Conservation (phyloP, 2,113 vertebrate species). For the Paramisgurnus dabryanus region DNA sequence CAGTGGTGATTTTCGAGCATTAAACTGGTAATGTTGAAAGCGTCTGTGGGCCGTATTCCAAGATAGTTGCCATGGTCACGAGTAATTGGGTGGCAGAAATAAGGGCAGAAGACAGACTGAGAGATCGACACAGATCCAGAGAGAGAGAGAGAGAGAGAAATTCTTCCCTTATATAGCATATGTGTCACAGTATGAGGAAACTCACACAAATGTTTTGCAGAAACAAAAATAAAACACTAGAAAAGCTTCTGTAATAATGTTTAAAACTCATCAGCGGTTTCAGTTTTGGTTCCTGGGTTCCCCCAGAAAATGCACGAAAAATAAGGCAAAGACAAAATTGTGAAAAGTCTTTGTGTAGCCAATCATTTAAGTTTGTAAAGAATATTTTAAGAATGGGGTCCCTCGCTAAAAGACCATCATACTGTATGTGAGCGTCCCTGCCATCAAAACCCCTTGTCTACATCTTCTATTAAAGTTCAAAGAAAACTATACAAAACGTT, state of each 20-base stretch:
- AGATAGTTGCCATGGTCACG: constrained; percentile 80
- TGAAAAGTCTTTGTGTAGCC: no score
- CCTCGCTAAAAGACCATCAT: no score
- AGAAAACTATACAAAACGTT: no score
- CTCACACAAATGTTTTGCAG: no score
- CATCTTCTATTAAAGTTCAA: no score
- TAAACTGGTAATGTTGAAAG: constrained; percentile 74
- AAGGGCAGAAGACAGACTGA: constrained; percentile 38
- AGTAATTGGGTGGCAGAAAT: constrained; percentile 72
- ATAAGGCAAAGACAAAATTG: no score
- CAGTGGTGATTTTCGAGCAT: constrained; percentile 39
- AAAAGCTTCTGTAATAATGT: neutral
- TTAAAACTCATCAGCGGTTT: neutral
- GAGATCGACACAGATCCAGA: neutral
- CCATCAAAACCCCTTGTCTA: no score
- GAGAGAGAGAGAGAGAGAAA: constrained; percentile 19
- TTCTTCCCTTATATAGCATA: neutral
- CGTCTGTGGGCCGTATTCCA: constrained; percentile 74
- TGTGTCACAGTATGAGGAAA: neutral
- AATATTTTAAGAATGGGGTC: no score
- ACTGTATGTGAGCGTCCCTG: no score
- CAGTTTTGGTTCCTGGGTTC: no score
- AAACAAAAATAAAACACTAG: neutral
- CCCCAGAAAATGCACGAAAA: no score
- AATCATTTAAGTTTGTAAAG: no score